Evolutionary conservation across 2,888 invertebrate genomes (phyloP).

Genomic region (Stegana nigrithorax): DNA sequence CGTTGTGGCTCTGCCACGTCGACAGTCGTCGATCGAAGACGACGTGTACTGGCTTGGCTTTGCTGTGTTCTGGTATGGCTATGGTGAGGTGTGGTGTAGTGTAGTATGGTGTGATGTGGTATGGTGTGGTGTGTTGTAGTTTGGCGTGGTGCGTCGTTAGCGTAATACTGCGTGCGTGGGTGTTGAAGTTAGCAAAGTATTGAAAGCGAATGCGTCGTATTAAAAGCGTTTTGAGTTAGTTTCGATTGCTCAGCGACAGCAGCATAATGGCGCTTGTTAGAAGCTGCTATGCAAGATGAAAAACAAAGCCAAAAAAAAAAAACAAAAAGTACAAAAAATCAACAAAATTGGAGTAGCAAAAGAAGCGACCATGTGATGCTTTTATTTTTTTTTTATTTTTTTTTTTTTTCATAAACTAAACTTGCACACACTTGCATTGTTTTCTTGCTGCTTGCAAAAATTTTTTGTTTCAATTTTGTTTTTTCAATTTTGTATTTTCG

Average conservation of each 20-base stretch:
- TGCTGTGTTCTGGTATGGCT: no score
- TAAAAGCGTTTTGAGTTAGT: background rate
- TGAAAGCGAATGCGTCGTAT: slow-evolving; percentile 1
- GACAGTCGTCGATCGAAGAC: no score
- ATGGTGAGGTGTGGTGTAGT: background rate
- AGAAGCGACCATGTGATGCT: background rate
- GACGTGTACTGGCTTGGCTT: no score
- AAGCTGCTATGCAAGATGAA: slow-evolving; percentile 9
- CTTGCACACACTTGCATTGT: background rate
- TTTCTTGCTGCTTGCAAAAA: background rate
- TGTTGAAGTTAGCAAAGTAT: no score
- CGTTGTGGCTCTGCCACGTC: no score
- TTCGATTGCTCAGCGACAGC: background rate
- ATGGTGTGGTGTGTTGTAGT: background rate
- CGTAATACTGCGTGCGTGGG: no score
- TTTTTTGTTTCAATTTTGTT: slow-evolving; percentile 4
- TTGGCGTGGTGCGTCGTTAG: background rate
- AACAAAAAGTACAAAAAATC: no score
- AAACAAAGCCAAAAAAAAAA: slow-evolving; percentile 5
- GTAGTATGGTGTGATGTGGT: background rate
- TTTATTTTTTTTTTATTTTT: background rate
- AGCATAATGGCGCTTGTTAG: slow-evolving; percentile 28
- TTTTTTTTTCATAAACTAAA: background rate
- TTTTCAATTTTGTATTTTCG: slow-evolving; percentile 8
- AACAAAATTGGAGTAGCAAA: background rate